phyloP scores from a whole-genome alignment of 2,888 invertebrate species.

The Parnassius mnemosyne region DNA sequence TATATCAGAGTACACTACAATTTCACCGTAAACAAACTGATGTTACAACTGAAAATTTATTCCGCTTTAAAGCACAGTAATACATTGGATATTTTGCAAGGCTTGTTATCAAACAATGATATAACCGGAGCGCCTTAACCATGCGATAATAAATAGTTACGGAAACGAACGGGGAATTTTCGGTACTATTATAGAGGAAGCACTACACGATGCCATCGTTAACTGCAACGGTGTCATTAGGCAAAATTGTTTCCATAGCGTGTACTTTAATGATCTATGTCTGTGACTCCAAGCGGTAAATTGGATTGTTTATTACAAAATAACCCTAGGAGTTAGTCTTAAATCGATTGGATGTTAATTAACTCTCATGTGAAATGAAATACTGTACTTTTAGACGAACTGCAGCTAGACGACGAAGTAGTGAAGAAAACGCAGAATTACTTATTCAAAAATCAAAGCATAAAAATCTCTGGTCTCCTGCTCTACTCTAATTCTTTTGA shows the following conservation, averaged over 20 bases:
- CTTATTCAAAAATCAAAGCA: too few relatives aligned
- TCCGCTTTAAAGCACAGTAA: conserved; percentile 12
- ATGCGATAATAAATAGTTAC: conserved; percentile 25
- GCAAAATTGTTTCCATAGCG: conserved; percentile 39
- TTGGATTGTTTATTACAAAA: conserved; percentile 42
- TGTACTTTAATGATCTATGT: conserved; percentile 12
- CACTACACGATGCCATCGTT: conserved; percentile 35
- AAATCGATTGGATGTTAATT: too few relatives aligned
- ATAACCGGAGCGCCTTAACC: conserved; percentile 16
- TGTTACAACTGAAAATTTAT: conserved; percentile 3
- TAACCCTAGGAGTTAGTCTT: too few relatives aligned
- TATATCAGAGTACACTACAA: not conserved
- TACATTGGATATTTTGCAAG: conserved; percentile 16
- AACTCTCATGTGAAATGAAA: too few relatives aligned
- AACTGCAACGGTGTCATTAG: conserved; percentile 45
- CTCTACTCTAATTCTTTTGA: too few relatives aligned
- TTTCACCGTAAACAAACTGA: not conserved
- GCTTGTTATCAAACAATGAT: conserved; percentile 26
- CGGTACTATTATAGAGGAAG: conserved; percentile 28
- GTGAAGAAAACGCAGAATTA: too few relatives aligned
- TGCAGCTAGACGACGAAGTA: too few relatives aligned
- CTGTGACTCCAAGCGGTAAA: conserved; percentile 32
- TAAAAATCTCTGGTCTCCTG: too few relatives aligned
- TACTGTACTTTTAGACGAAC: too few relatives aligned
- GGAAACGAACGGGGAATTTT: conserved; percentile 26